phyloP scores from a whole-genome alignment of 2,888 invertebrate species.

The Nephrotoma guestfalica region DNA sequence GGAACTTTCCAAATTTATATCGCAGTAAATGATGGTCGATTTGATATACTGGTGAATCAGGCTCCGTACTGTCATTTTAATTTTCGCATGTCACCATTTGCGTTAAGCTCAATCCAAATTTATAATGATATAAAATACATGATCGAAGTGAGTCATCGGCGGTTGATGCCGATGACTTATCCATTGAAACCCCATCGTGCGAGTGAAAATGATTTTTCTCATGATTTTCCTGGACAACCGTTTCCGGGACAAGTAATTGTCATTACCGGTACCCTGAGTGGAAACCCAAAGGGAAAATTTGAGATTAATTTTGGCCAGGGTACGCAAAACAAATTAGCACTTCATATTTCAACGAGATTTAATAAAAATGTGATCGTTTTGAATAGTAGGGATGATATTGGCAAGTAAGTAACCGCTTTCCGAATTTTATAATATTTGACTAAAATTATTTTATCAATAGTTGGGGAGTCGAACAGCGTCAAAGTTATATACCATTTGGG shows the following conservation, averaged over 20 bases:
- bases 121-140: conserved; percentile 29
- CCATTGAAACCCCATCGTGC: conserved; percentile 32
- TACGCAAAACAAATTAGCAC: conserved; percentile 23
- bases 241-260: conserved; percentile 29
- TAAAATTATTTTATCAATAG: not conserved
- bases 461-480: not conserved
- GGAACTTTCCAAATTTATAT: conserved; percentile 30
- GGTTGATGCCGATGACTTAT: conserved; percentile 16
- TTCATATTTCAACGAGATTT: conserved; percentile 30
- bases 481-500: not conserved
- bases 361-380: conserved; percentile 23
- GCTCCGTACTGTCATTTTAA: conserved; percentile 26
- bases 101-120: conserved; percentile 24
- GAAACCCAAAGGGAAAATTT: conserved; percentile 28
- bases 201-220: conserved; percentile 25
- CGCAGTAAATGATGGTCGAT: conserved; percentile 25
- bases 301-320: conserved; percentile 27
- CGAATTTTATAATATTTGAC: not conserved
- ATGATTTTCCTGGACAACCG: conserved; percentile 28
- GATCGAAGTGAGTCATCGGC: conserved; percentile 31
- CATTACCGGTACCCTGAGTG: conserved; percentile 27
- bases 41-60: conserved; percentile 29
- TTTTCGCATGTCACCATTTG: conserved; percentile 24
- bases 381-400: not conserved
- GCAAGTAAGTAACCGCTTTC: not conserved